phyloP scores from a whole-genome alignment of 2,113 vertebrate species.

The Macquaria australasica region DNA sequence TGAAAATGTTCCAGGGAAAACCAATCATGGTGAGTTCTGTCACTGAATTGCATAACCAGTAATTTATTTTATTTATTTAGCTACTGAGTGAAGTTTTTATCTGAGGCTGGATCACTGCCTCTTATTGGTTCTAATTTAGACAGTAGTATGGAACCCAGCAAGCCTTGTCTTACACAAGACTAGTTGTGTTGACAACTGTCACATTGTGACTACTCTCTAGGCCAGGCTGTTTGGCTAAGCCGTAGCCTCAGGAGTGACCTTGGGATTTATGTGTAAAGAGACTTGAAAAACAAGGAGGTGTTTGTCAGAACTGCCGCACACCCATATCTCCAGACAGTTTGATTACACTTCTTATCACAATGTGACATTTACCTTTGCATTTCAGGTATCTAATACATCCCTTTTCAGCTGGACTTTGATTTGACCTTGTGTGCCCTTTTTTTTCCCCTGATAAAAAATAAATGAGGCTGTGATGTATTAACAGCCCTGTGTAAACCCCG shows the following conservation, averaged over 20 bases:
- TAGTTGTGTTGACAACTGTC: constrained; percentile 8
- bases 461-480: neutral
- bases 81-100: neutral
- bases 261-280: constrained; percentile 38
- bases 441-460: constrained; percentile 4
- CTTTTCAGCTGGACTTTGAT: constrained; percentile 29
- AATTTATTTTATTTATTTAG: neutral
- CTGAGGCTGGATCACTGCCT: neutral
- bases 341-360: constrained; percentile 29
- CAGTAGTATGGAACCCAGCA: neutral
- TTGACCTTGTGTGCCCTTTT: constrained; percentile 16
- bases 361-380: constrained; percentile 43
- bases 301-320: constrained; percentile 1
- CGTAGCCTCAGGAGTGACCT: constrained; percentile 25
- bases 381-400: neutral
- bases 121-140: neutral
- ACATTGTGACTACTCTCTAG: neutral
- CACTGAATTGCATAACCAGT: neutral
- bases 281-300: constrained; percentile 37
- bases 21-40: constrained; percentile 94
- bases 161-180: constrained; percentile 14
- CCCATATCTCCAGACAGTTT: constrained; percentile 22
- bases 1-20: constrained; percentile 99
- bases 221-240: constrained; percentile 22
- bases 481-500: constrained; percentile 57